phyloP scores from a whole-genome alignment of 1,140 invertebrate genomes.

The Sipha flava region DNA sequence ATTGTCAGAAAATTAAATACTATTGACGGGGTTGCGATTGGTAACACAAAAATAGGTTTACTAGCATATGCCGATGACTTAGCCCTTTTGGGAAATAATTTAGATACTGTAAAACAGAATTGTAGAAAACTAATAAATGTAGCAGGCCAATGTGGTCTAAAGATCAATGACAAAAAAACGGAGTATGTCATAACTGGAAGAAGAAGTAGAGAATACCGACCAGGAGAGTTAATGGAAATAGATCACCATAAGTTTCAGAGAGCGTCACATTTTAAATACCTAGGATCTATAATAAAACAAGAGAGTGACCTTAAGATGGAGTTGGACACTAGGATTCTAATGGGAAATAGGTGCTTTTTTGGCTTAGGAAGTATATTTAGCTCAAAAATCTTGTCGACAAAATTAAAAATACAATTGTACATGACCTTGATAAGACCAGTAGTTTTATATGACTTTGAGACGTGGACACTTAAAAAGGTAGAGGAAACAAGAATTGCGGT shows the following conservation, averaged over 20 bases:
- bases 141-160: not conserved
- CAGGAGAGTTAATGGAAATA: not conserved
- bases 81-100: not conserved
- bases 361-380: not conserved
- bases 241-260: not conserved
- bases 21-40: not conserved
- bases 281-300: too few relatives aligned
- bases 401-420: not conserved
- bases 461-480: constrained; percentile 6
- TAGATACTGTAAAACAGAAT: not conserved
- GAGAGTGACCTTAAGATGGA: too few relatives aligned
- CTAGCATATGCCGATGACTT: not conserved
- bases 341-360: too few relatives aligned
- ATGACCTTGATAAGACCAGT: constrained; percentile 9
- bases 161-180: not conserved
- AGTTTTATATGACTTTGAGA: constrained; percentile 21
- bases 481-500: constrained; percentile 16
- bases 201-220: not conserved
- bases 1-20: too few relatives aligned
- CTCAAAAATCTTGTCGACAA: not conserved
- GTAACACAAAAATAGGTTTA: not conserved
- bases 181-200: too few relatives aligned
- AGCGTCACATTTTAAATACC: not conserved
- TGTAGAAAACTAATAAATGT: not conserved
- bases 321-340: too few relatives aligned